phyloP scores from a whole-genome alignment of 2,888 invertebrate genomes.

The Petrolisthes manimaculis region DNA sequence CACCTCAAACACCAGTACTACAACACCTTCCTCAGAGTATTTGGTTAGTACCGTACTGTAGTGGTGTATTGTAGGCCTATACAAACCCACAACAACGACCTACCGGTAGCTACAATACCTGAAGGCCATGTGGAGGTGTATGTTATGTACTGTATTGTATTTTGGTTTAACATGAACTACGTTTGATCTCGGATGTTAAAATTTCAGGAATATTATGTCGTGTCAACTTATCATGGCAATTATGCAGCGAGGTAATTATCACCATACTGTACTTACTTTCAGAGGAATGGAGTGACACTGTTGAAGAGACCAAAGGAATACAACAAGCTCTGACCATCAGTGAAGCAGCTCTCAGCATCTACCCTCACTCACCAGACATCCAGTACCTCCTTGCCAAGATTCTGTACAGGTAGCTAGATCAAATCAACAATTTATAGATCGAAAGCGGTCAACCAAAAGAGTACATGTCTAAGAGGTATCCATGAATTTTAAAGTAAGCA shows the following conservation, averaged over 20 bases:
- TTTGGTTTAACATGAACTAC: too few species aligned
- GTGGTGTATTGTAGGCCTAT: too few species aligned
- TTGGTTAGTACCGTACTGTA: conserved; percentile 33
- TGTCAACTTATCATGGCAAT: neutral
- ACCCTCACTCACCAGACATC: conserved; percentile 46
- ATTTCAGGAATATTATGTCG: too few species aligned
- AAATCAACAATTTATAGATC: too few species aligned
- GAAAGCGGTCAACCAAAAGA: too few species aligned
- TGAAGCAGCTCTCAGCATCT: conserved; percentile 47
- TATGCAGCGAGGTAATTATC: neutral
- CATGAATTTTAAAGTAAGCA: too few species aligned
- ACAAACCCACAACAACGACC: too few species aligned
- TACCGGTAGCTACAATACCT: too few species aligned
- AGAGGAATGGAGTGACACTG: conserved; percentile 49
- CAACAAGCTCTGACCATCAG: conserved; percentile 35
- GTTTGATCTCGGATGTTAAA: too few species aligned
- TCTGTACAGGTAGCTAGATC: conserved; percentile 50
- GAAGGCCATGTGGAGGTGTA: too few species aligned
- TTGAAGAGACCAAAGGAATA: conserved; percentile 42
- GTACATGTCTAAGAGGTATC: too few species aligned
- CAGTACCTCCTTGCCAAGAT: conserved; percentile 47
- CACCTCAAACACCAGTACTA: conserved; percentile 45
- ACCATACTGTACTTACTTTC: conserved; percentile 8
- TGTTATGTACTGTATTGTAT: too few species aligned
- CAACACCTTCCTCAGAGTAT: conserved; percentile 36